Evolutionary conservation across 2,888 invertebrate species (phyloP).

Genomic region (Lochmaea capreae): DNA sequence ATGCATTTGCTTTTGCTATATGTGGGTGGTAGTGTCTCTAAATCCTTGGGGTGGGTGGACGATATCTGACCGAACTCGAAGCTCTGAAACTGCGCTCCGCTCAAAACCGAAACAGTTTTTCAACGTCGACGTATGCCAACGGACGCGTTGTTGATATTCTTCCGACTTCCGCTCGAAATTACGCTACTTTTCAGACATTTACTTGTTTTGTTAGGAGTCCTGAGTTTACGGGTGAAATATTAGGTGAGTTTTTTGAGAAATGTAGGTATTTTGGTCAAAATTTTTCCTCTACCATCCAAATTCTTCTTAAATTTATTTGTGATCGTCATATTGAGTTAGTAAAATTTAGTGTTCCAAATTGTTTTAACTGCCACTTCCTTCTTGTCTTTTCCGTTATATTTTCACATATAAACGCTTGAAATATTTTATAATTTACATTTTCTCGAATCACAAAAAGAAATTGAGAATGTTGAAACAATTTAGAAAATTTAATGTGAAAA

Average conservation of each 20-base stretch:
- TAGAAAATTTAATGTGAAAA: too few relatives aligned
- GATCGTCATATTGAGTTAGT: too few relatives aligned
- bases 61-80: constrained; percentile 27
- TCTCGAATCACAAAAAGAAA: too few relatives aligned
- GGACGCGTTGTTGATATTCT: background rate
- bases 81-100: constrained; percentile 14
- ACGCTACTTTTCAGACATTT: constrained; percentile 5
- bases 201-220: background rate
- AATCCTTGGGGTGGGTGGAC: constrained; percentile 32
- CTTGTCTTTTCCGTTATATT: too few relatives aligned
- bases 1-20: constrained; percentile 14
- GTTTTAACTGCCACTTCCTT: too few relatives aligned
- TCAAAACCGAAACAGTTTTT: constrained; percentile 15
- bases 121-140: constrained; percentile 11
- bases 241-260: background rate
- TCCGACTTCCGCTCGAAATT: constrained; percentile 8
- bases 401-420: too few relatives aligned
- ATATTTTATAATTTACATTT: too few relatives aligned
- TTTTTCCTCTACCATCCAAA: too few relatives aligned
- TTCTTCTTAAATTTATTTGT: too few relatives aligned
- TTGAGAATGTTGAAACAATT: too few relatives aligned
- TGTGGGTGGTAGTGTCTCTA: constrained; percentile 30
- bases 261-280: too few relatives aligned
- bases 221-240: background rate
- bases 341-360: too few relatives aligned